Evolutionary conservation across 2,113 vertebrate genomes (phyloP), one percentile per base, ranked within the genome.

Genomic region (Chlorodrepanis virens): DNA sequence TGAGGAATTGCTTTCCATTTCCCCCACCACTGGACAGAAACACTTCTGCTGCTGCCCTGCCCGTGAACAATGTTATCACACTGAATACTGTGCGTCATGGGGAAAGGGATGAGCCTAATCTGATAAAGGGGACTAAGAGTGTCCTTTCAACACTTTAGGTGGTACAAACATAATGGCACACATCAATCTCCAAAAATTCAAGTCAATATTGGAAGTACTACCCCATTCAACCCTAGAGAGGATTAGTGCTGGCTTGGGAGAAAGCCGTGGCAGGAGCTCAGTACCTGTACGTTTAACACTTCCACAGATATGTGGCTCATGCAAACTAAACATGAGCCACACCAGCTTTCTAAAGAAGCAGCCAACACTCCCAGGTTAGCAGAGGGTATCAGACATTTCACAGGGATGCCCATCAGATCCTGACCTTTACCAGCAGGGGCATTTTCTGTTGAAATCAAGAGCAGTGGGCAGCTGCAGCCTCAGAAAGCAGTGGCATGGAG

Each of bases 11-110:
- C 28, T 25, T 78, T 42, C 33, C 49, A 13, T 40, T 53, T 75
- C 17, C 24, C 11, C 12, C 0, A 3, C 2, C 20, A 13, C 0
- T 5, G 28, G n/a, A 57, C 37, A 91, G 45, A 80, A 92, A 67
- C 28, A 27, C 22, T 53, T 9, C 28, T 53, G 37, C 44, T 22
- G 44, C 70, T 90, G 60, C 35, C 40, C 44, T 7, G 12, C 40
- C n/a, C 33, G 24, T 44, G 29, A 90, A 69, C 2, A 1, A 49
- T 4, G 6, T 54, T 69, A 74, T 12, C 33, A 40, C 24, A 25
- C 5, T 2, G 2, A 33, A 29, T 7, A 7, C 35, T 45, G 75
- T 3, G 28, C 3, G 8, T 0, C 0, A 37, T 0, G 0, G 45
- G 37, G 23, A 88, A 80, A 3, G 31, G 8, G 27, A 57, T 2